Conservation (phyloP, 2,113 vertebrate species). For the Monopterus albus region DNA sequence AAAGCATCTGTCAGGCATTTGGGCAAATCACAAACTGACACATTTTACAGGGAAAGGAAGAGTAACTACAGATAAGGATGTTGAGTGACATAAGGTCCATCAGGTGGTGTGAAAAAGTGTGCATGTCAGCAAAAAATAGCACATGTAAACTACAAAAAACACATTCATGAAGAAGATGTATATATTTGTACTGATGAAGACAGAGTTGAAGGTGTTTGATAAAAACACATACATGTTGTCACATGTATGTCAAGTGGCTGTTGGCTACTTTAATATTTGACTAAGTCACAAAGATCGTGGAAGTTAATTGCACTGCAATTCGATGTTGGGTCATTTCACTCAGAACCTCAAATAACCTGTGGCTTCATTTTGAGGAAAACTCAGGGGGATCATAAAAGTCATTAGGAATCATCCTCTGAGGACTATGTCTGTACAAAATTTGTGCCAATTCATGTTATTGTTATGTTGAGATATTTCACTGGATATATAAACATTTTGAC, state of each 20-base stretch:
- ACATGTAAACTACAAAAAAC: slow-evolving; percentile 4
- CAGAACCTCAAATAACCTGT: neutral
- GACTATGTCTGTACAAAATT: too few relatives aligned
- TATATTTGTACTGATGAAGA: neutral
- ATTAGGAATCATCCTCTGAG: neutral
- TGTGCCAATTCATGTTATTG: too few relatives aligned
- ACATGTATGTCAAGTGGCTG: too few relatives aligned
- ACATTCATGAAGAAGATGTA: neutral
- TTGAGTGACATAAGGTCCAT: slow-evolving; percentile 24
- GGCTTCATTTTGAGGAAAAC: neutral
- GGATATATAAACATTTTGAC: too few relatives aligned
- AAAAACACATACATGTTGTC: neutral
- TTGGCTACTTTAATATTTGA: too few relatives aligned
- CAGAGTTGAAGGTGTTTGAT: neutral
- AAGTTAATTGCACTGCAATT: neutral
- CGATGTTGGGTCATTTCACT: neutral
- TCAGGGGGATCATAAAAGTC: neutral
- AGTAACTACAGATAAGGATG: slow-evolving; percentile 41
- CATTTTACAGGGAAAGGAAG: slow-evolving; percentile 47
- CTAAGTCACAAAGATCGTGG: neutral
- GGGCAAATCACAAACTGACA: slow-evolving; percentile 46
- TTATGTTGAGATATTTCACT: too few relatives aligned
- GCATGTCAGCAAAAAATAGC: neutral
- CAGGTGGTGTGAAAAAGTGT: neutral
- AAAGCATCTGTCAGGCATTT: slow-evolving; percentile 53